Evolutionary conservation across 2,888 invertebrate species (phyloP), one percentile per base, ranked within the genome.

Genomic region (Troglohyphantes excavatus): DNA sequence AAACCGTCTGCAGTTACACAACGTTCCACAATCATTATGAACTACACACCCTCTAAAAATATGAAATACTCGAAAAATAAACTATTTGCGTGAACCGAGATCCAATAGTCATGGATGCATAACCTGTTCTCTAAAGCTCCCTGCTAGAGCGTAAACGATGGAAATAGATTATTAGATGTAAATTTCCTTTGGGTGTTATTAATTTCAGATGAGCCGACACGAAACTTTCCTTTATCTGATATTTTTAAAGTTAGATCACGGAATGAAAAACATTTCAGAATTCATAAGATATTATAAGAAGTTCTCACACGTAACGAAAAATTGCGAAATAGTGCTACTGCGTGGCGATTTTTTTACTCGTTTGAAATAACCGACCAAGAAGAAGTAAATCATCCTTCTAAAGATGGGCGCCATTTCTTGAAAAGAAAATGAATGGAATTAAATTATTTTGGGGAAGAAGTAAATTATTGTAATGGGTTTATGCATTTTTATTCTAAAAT

Each of bases 231-330:
- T 39, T 53, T 53, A 5, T n/a, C 9, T 2, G 53, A n/a, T 6
- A 53, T 53, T 53, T n/a, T 13, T 53, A 53, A 53, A 53, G n/a
- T 53, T 17, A n/a, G n/a, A 53, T 53, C 53, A 53, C 53, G 53
- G 53, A 53, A 53, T 39, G 17, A 53, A 6, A 53, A 46, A 53
- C 13, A n/a, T 5, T 53, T 53, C 53, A n/a, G n/a, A n/a, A 53
- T 53, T 53, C 53, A 53, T 53, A 13, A n/a, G 17, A n/a, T 13
- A 53, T 53, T 53, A 53, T 13, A 53, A n/a, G n/a, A n/a, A 53
- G n/a, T 53, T 53, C n/a, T n/a, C n/a, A n/a, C 53, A 53, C 53
- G 53, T 53, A 53, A 53, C 17, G 53, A 53, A 13, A 39, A 39
- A 53, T 53, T 9, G 53, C 9, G 17, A 13, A n/a, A n/a, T n/a